Evolutionary conservation across 2,113 vertebrate genomes (phyloP).

Genomic region (Ondatra zibethicus): DNA sequence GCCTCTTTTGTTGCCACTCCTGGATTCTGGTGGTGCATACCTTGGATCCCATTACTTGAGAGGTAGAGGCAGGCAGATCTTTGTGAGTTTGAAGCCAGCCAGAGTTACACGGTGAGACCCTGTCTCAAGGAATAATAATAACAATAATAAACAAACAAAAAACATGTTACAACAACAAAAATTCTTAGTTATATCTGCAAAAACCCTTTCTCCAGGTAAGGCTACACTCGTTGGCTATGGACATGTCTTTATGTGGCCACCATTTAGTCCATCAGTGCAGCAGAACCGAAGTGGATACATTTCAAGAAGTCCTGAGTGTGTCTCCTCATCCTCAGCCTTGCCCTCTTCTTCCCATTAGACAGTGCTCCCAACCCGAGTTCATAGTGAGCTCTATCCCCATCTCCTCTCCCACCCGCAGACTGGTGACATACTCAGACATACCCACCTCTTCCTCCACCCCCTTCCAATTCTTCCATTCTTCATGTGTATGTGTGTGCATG

Average conservation of each 20-base stretch:
- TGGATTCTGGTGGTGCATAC: not conserved
- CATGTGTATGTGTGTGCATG: not conserved
- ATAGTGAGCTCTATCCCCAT: not conserved
- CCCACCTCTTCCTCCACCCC: not conserved
- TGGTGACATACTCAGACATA: not conserved
- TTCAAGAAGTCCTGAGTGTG: not conserved
- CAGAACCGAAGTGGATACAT: not conserved
- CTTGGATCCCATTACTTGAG: too few species aligned
- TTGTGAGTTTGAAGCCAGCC: not conserved
- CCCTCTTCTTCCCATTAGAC: not conserved
- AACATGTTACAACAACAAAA: not conserved
- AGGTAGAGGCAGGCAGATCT: not conserved
- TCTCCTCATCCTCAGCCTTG: not conserved
- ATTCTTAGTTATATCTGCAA: constrained; percentile 30
- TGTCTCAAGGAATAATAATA: not conserved
- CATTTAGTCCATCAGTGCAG: not conserved
- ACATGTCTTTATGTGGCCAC: not conserved
- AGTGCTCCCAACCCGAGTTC: not conserved
- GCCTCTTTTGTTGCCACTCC: not conserved
- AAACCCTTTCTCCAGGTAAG: not conserved
- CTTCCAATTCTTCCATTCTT: not conserved
- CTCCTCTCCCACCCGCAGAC: not conserved
- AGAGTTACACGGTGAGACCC: not conserved
- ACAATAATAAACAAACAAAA: not conserved
- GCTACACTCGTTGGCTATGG: not conserved